These are phyloP conservation scores for Cosmopolites sordidus DNA, from an alignment of 2,888 invertebrate species.

Conservation along the genomic window DNA sequence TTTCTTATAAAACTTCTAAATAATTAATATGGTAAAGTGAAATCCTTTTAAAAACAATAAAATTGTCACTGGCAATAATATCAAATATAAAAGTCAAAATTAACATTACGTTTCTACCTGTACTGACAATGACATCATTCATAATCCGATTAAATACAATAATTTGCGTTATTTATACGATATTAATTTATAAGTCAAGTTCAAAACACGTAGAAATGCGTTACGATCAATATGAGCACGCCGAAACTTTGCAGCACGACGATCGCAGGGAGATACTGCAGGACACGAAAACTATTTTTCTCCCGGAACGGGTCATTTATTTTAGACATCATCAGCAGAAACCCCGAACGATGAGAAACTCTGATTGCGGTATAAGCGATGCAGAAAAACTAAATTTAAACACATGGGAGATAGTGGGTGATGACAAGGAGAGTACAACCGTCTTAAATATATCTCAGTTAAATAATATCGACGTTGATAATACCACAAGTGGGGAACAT, in stretches of 20 bases:
- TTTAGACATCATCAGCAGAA: background rate
- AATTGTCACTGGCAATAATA: too few relatives aligned
- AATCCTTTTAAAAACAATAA: too few relatives aligned
- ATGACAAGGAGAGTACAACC: background rate
- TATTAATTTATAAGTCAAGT: background rate
- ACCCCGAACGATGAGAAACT: background rate
- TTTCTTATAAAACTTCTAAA: too few relatives aligned
- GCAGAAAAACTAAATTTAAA: background rate
- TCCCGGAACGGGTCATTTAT: slow-evolving; percentile 25
- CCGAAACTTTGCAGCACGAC: slow-evolving; percentile 35
- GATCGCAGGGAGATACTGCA: slow-evolving; percentile 33
- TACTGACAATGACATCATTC: too few relatives aligned
- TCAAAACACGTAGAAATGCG: slow-evolving; percentile 1
- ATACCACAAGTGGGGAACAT: background rate
- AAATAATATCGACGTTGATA: background rate
- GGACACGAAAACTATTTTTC: slow-evolving; percentile 35
- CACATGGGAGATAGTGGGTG: background rate
- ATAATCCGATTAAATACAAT: too few relatives aligned
- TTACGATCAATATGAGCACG: slow-evolving; percentile 28
- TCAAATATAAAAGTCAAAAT: too few relatives aligned
- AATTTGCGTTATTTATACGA: background rate
- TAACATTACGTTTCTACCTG: too few relatives aligned
- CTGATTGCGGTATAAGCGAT: background rate
- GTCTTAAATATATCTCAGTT: background rate
- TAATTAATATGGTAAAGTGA: too few relatives aligned